These are phyloP conservation scores for Ataeniobius toweri DNA, from an alignment of 2,797 vertebrate species.

Conservation along the genomic window DNA sequence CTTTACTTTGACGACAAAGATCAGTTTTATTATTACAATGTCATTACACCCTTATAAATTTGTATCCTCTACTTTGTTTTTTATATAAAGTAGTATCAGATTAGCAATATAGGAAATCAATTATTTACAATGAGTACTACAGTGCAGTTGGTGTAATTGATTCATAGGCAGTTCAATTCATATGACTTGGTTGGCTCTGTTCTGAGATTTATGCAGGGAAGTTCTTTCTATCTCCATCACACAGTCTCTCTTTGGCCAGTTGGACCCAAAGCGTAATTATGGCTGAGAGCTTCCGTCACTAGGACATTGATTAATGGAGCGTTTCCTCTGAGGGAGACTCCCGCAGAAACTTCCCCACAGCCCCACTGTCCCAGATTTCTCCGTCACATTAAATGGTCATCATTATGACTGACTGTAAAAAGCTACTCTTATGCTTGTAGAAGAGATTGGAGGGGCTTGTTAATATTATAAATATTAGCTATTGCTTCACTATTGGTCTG, in stretches of 20 bases:
- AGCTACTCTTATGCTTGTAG: conserved; percentile 38
- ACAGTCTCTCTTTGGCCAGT: conserved; percentile 38
- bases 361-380: conserved; percentile 58
- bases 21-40: background rate
- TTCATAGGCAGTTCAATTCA: conserved; percentile 18
- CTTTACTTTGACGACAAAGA: too few species aligned
- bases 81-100: background rate
- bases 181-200: conserved; percentile 38
- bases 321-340: conserved; percentile 54
- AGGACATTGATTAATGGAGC: conserved; percentile 60
- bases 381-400: conserved; percentile 62
- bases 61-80: background rate
- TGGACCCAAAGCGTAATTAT: conserved; percentile 47
- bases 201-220: conserved; percentile 50
- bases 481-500: conserved; percentile 7
- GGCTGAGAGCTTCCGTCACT: conserved; percentile 44
- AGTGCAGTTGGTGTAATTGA: conserved; percentile 17
- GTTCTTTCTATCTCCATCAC: conserved; percentile 35
- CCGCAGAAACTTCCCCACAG: conserved; percentile 32
- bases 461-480: conserved; percentile 41
- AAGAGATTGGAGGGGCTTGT: conserved; percentile 27
- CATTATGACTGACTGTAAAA: conserved; percentile 52
- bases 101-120: conserved; percentile 7
- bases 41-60: background rate
- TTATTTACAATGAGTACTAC: background rate